Evolutionary conservation across 1,140 invertebrate species (phyloP).

Genomic region (Chymomyza costata): DNA sequence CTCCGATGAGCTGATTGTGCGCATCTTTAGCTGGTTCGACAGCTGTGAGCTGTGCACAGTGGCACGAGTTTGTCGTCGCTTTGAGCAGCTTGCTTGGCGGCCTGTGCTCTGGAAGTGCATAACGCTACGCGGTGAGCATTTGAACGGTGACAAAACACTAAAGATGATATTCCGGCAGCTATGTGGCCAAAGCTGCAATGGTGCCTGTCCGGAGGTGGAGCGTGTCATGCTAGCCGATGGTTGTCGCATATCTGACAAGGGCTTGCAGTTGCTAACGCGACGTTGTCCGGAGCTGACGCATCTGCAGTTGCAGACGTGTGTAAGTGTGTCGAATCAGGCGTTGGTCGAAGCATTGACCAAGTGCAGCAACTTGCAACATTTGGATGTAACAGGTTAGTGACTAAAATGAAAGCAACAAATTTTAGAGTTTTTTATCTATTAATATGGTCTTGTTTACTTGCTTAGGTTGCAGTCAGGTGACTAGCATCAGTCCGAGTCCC

Average conservation of each 20-base stretch:
- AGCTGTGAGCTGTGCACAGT: constrained; percentile 87
- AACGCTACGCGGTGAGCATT: constrained; percentile 79
- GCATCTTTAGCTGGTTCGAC: constrained; percentile 85
- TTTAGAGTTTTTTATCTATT: constrained; percentile 1
- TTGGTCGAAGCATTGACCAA: constrained; percentile 78
- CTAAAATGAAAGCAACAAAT: constrained; percentile 10
- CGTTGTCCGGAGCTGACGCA: constrained; percentile 84
- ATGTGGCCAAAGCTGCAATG: constrained; percentile 78
- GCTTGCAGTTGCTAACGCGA: constrained; percentile 81
- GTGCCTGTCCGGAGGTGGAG: constrained; percentile 80
- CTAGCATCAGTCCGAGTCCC: constrained; percentile 81
- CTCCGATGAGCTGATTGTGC: constrained; percentile 78
- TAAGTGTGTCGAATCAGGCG: constrained; percentile 77
- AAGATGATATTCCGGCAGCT: constrained; percentile 80
- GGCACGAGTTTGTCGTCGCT: constrained; percentile 87
- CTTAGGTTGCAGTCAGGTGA: constrained; percentile 83
- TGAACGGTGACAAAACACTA: constrained; percentile 83
- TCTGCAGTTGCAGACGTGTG: constrained; percentile 83
- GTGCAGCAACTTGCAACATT: constrained; percentile 81
- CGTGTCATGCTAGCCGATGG: constrained; percentile 84
- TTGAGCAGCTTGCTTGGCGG: constrained; percentile 89
- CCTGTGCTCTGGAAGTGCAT: constrained; percentile 85
- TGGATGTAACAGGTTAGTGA: constrained; percentile 84
- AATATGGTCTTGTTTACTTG: neutral
- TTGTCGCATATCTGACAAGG: constrained; percentile 84